Conservation (phyloP, 2,797 vertebrate genomes). For the Channa striata region DNA sequence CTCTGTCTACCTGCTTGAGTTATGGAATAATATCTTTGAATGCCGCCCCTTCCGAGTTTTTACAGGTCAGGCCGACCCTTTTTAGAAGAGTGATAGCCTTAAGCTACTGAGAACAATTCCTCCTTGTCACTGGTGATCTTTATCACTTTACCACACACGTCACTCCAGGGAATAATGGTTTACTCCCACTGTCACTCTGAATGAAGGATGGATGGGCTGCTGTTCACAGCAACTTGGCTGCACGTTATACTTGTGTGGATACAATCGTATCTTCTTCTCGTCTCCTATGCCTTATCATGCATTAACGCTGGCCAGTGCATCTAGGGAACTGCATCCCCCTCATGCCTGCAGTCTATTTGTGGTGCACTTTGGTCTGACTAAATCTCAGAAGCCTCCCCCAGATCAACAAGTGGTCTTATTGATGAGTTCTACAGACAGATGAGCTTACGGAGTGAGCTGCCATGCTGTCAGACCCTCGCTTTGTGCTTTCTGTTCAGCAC, state of each 20-base stretch:
- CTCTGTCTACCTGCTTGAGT: slow-evolving; percentile 17
- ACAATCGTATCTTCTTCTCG: slow-evolving; percentile 29
- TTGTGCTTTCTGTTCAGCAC: slow-evolving; percentile 31
- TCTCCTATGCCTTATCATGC: slow-evolving; percentile 17
- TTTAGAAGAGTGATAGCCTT: slow-evolving; percentile 52
- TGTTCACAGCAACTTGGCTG: slow-evolving; percentile 23
- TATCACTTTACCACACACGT: slow-evolving; percentile 65
- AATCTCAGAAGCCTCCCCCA: slow-evolving; percentile 48
- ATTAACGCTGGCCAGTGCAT: slow-evolving; percentile 1
- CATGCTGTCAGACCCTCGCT: slow-evolving; percentile 39
- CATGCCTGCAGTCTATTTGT: slow-evolving; percentile 30
- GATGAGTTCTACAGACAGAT: slow-evolving; percentile 65
- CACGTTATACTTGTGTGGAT: slow-evolving; percentile 44
- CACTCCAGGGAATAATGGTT: slow-evolving; percentile 53
- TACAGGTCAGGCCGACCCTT: slow-evolving; percentile 42
- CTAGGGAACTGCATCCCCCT: slow-evolving; percentile 11
- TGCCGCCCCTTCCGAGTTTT: slow-evolving; percentile 19
- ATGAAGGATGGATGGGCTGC: slow-evolving; percentile 53
- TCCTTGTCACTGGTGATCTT: slow-evolving; percentile 55
- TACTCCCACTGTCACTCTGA: slow-evolving; percentile 40
- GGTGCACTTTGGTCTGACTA: slow-evolving; percentile 50
- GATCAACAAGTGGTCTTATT: slow-evolving; percentile 55
- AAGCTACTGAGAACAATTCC: slow-evolving; percentile 22
- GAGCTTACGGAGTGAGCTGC: slow-evolving; percentile 49
- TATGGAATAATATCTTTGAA: slow-evolving; percentile 21